Evolutionary conservation across 2,888 invertebrate species (phyloP).

Genomic region (Selenia dentaria): DNA sequence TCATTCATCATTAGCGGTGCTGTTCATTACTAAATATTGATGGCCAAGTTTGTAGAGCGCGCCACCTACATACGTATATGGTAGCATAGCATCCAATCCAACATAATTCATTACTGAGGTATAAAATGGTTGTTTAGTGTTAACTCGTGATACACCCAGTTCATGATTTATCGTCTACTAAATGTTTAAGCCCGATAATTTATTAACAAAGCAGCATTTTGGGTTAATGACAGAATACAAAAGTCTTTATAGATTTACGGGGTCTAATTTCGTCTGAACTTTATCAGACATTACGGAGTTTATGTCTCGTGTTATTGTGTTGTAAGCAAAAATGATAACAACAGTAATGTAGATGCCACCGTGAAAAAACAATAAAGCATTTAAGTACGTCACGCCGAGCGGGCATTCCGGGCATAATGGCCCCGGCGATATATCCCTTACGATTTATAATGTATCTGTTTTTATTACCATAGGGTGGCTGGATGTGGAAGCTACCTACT

Average conservation of each 20-base stretch:
- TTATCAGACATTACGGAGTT: conserved; percentile 46
- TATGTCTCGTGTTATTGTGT: conserved; percentile 51
- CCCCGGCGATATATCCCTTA: conserved; percentile 67
- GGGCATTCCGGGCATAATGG: conserved; percentile 62
- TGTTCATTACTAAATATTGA: conserved; percentile 33
- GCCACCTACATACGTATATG: neutral
- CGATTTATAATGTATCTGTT: conserved; percentile 75
- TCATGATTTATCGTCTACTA: conserved; percentile 17
- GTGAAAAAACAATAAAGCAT: conserved; percentile 76
- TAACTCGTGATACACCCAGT: conserved; percentile 4
- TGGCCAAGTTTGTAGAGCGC: conserved; percentile 10
- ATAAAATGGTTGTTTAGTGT: neutral
- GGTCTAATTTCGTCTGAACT: conserved; percentile 44
- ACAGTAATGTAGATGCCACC: conserved; percentile 62
- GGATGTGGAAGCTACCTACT: conserved; percentile 24
- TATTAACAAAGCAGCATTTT: conserved; percentile 26
- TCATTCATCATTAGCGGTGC: conserved; percentile 46
- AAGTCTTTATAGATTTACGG: conserved; percentile 33
- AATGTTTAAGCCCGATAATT: conserved; percentile 21
- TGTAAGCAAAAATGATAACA: conserved; percentile 67
- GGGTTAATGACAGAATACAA: conserved; percentile 24
- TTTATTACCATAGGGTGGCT: conserved; percentile 71
- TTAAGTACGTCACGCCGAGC: conserved; percentile 71
- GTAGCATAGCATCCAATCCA: neutral
- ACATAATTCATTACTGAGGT: conserved; percentile 6